Percentiles rank a stretch among this genome's conserved stretches.
phyloP scores from a whole-genome alignment of 2,113 vertebrate species.

The Gnathonemus echidnorhynchus region DNA sequence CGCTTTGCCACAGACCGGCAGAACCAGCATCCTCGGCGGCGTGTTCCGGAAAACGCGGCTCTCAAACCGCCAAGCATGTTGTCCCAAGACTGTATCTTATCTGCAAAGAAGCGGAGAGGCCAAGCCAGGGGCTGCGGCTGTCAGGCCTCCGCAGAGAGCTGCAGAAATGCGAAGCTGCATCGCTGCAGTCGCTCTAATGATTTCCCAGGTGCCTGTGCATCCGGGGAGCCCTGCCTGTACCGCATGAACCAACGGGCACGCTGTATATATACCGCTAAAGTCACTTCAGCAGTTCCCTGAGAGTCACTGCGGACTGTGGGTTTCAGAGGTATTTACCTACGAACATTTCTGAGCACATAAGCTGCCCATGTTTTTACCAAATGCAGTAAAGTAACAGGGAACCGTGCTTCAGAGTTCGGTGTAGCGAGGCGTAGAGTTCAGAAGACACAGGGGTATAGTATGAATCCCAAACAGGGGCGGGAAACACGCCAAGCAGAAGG shows the following conservation, averaged over 20 bases:
- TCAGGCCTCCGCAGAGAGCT: not conserved
- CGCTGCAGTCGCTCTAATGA: not conserved
- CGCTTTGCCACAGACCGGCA: not conserved
- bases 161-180: not conserved
- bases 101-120: not conserved
- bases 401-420: not conserved
- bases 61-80: not conserved
- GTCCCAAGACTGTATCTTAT: not conserved
- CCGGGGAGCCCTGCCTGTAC: not conserved
- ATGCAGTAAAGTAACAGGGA: not conserved
- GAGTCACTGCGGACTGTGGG: not conserved
- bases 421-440: not conserved
- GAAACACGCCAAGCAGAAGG: not conserved
- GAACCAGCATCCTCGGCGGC: not conserved
- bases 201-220: not conserved
- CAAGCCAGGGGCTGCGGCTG: not conserved
- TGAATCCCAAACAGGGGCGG: not conserved
- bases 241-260: not conserved
- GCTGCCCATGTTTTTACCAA: not conserved
- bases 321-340: not conserved
- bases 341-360: not conserved
- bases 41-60: not conserved
- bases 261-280: not conserved
- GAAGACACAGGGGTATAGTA: not conserved
- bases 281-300: not conserved